A percentile compares a stretch with the other conserved stretches of the same genome.
phyloP scores from a whole-genome alignment of 2,888 invertebrate species.

The Amphipoea oculea region DNA sequence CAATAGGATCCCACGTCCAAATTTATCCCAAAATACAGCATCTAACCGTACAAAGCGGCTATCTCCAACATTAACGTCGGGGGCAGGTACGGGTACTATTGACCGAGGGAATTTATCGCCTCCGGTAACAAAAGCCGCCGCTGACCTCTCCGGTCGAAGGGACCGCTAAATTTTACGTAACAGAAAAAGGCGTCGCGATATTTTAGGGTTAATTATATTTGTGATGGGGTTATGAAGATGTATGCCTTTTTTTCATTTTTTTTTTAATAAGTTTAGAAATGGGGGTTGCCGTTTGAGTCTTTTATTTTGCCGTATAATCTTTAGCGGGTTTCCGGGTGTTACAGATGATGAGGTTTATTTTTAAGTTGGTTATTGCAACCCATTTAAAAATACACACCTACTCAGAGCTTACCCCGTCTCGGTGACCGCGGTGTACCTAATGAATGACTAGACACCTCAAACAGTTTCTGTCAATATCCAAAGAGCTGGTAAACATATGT shows the following conservation, averaged over 20 bases:
- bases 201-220: conserved; percentile 67
- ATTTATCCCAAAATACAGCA: conserved; percentile 52
- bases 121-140: conserved; percentile 66
- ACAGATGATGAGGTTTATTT: background rate
- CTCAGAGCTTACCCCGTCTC: background rate
- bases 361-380: conserved; percentile 1
- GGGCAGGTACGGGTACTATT: conserved; percentile 64
- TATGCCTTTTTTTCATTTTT: conserved; percentile 11
- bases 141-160: conserved; percentile 72
- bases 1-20: conserved; percentile 55
- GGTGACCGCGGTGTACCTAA: background rate
- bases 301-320: conserved; percentile 31
- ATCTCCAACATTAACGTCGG: conserved; percentile 64
- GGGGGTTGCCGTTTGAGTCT: background rate
- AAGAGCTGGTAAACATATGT: background rate
- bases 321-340: background rate
- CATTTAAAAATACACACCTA: background rate
- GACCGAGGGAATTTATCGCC: conserved; percentile 73
- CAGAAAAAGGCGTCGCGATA: conserved; percentile 71
- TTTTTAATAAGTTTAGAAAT: conserved; percentile 6
- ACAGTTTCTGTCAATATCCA: background rate
- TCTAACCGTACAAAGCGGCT: conserved; percentile 49
- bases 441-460: background rate
- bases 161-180: conserved; percentile 73
- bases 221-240: conserved; percentile 60